Base-by-base conservation (phyloP, 2,888 invertebrate genomes). In the Nemapogon koenigi region DNA sequence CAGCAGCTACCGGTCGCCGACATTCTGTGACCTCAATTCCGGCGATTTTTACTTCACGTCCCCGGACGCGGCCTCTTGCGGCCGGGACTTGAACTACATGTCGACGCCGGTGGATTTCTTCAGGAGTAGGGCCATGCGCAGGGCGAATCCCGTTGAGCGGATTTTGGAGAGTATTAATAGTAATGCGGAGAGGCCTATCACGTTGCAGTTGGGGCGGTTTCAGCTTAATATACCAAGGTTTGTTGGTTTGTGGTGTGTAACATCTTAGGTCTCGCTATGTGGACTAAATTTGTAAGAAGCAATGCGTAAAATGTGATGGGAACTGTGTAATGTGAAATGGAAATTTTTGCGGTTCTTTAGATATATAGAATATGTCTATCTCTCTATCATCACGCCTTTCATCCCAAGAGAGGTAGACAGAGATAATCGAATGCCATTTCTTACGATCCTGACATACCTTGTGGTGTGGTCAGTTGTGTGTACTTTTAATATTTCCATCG, bases 121-220 rank as follows among this genome's bases (percentile, higher is more conserved):
- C 51, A 33, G 66, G 0, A 15, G 18, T n/a, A 22, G 35, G 16
- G 32, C 13, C 13, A 10, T 43, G 8, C 25, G 46, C 16, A 41
- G 43, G 19, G 42, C 46, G 31, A 62, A 2, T 39, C n/a, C n/a
- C n/a, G n/a, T n/a, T n/a, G n/a, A n/a, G n/a, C 57, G 18, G 43
- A 62, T 61, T 2, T 16, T 68, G 0, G 67, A 68, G 3, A 26
- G 67, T 1, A n/a, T n/a, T n/a, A 6, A 15, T 16, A 25, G 32
- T 3, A 11, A 16, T 7, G 14, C 30, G 18, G 3, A 25, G 19
- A 46, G 71, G 4, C 52, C 55, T 1, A 40, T 73, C 0, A 72
- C 76, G 0, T 44, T 76, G 1, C 76, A 75, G 18, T 46, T 78
- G 2, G 76, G 73, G 1, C 46, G 73, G 7, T 71, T 76, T 42